Conservation (phyloP, 23 tunicate species). For the Botrylloides violaceus region DNA sequence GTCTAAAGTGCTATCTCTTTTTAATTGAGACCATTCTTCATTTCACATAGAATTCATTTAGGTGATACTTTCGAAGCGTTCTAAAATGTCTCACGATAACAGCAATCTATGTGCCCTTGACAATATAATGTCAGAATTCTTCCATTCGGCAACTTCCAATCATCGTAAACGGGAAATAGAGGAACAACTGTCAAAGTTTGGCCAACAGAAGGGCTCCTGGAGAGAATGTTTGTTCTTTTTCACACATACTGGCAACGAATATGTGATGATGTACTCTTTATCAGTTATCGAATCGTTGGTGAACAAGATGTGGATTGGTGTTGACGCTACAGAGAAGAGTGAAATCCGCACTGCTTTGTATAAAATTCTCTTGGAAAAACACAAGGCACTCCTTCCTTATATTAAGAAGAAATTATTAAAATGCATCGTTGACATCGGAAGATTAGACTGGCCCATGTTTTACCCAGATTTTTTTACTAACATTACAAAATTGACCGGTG, state of each 20-base stretch:
- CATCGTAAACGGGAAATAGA: slow-evolving; percentile 87
- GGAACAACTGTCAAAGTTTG: slow-evolving; percentile 66
- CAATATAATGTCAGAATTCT: slow-evolving; percentile 68
- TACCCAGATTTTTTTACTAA: slow-evolving; percentile 69
- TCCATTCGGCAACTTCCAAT: slow-evolving; percentile 60
- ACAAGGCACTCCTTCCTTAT: slow-evolving; percentile 47
- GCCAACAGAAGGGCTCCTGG: slow-evolving; percentile 82
- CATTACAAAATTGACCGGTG: slow-evolving; percentile 40
- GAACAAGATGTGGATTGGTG: slow-evolving; percentile 87
- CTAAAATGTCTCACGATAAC: not conserved
- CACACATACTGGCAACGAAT: slow-evolving; percentile 61
- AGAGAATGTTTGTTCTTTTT: slow-evolving; percentile 59
- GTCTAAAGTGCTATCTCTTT: too few species aligned
- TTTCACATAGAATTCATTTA: too few species aligned
- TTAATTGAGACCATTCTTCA: too few species aligned
- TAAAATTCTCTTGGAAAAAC: slow-evolving; percentile 44
- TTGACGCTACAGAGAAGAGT: slow-evolving; percentile 48
- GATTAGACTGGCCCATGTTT: slow-evolving; percentile 94
- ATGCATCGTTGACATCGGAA: slow-evolving; percentile 82
- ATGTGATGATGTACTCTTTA: slow-evolving; percentile 82
- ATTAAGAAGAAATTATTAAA: slow-evolving; percentile 67
- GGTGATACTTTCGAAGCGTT: too few species aligned
- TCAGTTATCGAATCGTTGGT: slow-evolving; percentile 77
- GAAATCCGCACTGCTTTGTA: slow-evolving; percentile 57
- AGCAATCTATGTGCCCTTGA: slow-evolving; percentile 32